Evolutionary conservation across 2,888 invertebrate species (phyloP), one percentile per base, ranked within the genome.

Genomic region (Hydrotaea cyrtoneurina): DNA sequence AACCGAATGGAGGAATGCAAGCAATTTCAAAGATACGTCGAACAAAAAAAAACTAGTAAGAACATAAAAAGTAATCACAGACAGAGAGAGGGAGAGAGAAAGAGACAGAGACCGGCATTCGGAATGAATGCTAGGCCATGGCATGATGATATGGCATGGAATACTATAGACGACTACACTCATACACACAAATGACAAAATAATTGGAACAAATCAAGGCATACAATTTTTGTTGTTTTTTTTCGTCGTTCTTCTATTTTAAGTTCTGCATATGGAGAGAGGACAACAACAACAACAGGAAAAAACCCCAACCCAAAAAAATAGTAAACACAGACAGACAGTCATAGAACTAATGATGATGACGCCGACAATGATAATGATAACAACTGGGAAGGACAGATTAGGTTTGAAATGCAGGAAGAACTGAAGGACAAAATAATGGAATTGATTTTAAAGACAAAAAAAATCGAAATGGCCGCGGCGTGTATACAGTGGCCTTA

Each of bases 191-290:
- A 80, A 85, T 85, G 79, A 85, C 82, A 82, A 85, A 85, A 85
- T 85, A 82, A 82, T 85, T 85, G 82, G 77, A 82, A 85, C 79
- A 85, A 85, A 85, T 82, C 85, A 85, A 79, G 77, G 74, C 79
- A 77, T 66, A 79, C 31, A 77, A 15, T 69, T 43, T 43, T 69
- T 17, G 66, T 66, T 69, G 69, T 46, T 23, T 55, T 55, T 55
- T 50, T 55, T 55, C 55, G n/a, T n/a, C n/a, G n/a, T n/a, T n/a
- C 17, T 17, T 53, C 53, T 53, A 15, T 53, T 53, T n/a, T 19
- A 11, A 21, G 21, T 55, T 55, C 55, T 21, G 55, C 55, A 55
- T 55, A 36, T 17, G 36, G 64, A 64, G 66, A 43, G n/a, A 15
- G 17, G 19, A 31, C 1, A 26, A 15, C 7, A 39, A 10, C 4